Conservation (phyloP, 2,888 invertebrate genomes). For the Trilocha varians region DNA sequence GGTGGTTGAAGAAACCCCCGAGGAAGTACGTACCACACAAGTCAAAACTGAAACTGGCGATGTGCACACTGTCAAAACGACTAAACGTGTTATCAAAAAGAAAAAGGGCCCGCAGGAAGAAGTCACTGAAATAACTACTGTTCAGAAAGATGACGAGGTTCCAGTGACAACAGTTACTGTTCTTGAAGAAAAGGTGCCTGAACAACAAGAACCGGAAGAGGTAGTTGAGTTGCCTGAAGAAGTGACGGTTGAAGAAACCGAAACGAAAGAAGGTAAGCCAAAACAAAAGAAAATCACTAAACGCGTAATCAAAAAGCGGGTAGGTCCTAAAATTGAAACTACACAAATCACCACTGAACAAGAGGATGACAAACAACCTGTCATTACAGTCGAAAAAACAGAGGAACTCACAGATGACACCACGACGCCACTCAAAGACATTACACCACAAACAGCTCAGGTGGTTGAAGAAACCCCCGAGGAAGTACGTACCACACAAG, state of each 20-base stretch:
- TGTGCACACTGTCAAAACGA: slow-evolving; percentile 25
- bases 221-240: slow-evolving; percentile 38
- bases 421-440: slow-evolving; percentile 12
- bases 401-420: slow-evolving; percentile 11
- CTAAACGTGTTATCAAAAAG: slow-evolving; percentile 56
- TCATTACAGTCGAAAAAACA: slow-evolving; percentile 10
- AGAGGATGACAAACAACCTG: slow-evolving; percentile 26
- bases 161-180: slow-evolving; percentile 32
- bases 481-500: slow-evolving; percentile 39
- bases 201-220: slow-evolving; percentile 23
- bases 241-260: slow-evolving; percentile 23
- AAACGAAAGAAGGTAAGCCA: slow-evolving; percentile 25
- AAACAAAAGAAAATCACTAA: slow-evolving; percentile 29
- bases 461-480: slow-evolving; percentile 28
- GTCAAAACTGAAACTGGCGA: slow-evolving; percentile 16
- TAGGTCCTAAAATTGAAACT: slow-evolving; percentile 20
- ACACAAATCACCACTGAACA: slow-evolving; percentile 26
- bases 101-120: slow-evolving; percentile 50
- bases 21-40: too few species aligned
- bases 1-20: slow-evolving; percentile 19
- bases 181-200: slow-evolving; percentile 23
- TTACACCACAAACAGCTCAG: slow-evolving; percentile 16
- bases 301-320: slow-evolving; percentile 25
- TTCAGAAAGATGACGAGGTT: slow-evolving; percentile 42
- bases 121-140: slow-evolving; percentile 54